A percentile compares a stretch with the other conserved stretches of the same genome.
These are phyloP conservation scores for Pristiophorus japonicus DNA, from an alignment of 2,113 vertebrate species.

Conservation along the genomic window DNA sequence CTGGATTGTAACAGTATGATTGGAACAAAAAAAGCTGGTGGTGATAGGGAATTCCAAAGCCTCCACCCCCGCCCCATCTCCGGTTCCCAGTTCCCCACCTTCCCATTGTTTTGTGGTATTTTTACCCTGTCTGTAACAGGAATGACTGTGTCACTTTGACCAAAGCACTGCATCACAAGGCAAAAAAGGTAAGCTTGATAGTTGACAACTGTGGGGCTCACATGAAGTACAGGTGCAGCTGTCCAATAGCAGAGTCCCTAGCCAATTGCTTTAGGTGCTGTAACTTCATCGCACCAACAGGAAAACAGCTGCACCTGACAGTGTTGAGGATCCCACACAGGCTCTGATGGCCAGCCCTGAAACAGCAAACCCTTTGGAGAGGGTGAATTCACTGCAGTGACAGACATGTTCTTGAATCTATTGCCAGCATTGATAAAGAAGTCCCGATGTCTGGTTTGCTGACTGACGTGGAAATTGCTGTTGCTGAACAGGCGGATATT, in stretches of 20 bases:
- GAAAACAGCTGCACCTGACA: neutral
- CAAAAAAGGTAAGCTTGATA: neutral
- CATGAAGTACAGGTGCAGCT: neutral
- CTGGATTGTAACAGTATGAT: neutral
- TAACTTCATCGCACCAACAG: neutral
- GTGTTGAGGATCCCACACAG: neutral
- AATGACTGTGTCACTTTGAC: neutral
- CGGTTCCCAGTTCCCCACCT: too few relatives aligned
- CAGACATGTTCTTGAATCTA: neutral
- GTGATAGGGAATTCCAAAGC: neutral
- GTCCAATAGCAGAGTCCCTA: neutral
- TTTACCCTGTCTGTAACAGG: neutral
- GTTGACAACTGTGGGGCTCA: neutral
- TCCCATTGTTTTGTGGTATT: too few relatives aligned
- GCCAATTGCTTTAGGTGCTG: too few relatives aligned
- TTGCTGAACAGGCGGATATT: neutral
- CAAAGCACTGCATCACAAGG: neutral
- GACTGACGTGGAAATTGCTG: neutral
- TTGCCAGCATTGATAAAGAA: neutral
- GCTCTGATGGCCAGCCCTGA: neutral
- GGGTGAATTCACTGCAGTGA: neutral
- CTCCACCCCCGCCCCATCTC: too few relatives aligned
- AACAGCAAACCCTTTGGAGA: neutral
- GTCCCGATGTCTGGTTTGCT: neutral
- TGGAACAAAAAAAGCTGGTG: neutral